Evolutionary conservation across 2,797 vertebrate species (phyloP).

Genomic region (Neopelma chrysocephalum): DNA sequence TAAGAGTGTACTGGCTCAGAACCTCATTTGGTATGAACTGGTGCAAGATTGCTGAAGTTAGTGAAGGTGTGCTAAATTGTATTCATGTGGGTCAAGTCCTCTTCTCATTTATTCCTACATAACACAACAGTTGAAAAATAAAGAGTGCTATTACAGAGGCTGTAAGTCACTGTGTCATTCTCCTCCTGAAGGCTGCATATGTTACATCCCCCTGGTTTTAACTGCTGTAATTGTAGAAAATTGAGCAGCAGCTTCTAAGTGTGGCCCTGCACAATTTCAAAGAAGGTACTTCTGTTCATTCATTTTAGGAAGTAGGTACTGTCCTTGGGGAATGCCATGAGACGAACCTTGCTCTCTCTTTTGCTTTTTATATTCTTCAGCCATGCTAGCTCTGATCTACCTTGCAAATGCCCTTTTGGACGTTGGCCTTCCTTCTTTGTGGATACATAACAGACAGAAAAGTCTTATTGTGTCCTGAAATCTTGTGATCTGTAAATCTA

Average conservation of each 20-base stretch:
- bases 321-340: conserved; percentile 1
- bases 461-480: conserved; percentile 1
- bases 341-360: neutral
- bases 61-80: neutral
- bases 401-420: conserved; percentile 7
- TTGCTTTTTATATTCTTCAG: conserved; percentile 16
- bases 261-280: neutral
- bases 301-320: conserved; percentile 3
- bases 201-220: neutral
- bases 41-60: neutral
- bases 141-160: neutral
- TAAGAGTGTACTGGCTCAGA: neutral
- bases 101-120: neutral
- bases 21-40: neutral
- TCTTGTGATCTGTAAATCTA: conserved; percentile 40
- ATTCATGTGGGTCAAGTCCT: neutral
- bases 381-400: conserved; percentile 20
- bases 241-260: neutral
- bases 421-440: conserved; percentile 4
- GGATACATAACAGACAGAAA: conserved; percentile 15
- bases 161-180: neutral
- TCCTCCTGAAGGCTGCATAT: neutral
- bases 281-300: conserved; percentile 15
- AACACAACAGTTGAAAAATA: neutral
- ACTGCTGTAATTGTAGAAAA: neutral